Base-by-base conservation (phyloP, 2,113 vertebrate species). In the Hepsetus odoe region DNA sequence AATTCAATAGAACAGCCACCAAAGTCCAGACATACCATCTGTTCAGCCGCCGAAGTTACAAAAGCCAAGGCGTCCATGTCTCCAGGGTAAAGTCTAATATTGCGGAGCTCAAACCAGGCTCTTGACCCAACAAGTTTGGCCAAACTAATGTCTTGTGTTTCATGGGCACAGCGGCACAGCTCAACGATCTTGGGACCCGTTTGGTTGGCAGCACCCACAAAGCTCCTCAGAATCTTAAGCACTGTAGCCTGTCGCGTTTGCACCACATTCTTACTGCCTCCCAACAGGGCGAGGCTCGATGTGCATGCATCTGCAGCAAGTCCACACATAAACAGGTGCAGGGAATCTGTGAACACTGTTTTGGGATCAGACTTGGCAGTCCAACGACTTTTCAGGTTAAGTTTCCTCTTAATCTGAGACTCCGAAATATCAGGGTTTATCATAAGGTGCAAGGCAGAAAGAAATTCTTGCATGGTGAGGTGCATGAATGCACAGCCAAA, bases 381-480 rank as follows among this genome's bases (percentile, higher is more conserved):
- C 96, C 96, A 98, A 62, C 90, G 93, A 13, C 93, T 95, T 87
- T 92, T 94, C 85, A 98, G 87, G 69, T 87, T 95, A 69, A 98
- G 89, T 11, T 91, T 93, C 79, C 81, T 86, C 71, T 87, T 86
- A 3, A 98, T 83, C n/a, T 74, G 76, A 0, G 69, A 8, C 30
- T 88, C 89, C 62, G 89, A 90, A 24, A 96, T 84, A 0, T 40
- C 80, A 1, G 68, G 46, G 46, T 90, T 96, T 5, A 91, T 89
- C 95, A 98, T 94, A 79, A 97, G 89, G 75, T 93, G 84, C 42
- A 98, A 86, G 0, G 96, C 95, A 18, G 93, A 94, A 9, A 96
- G 90, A 80, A 98, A 98, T 84, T 98, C 96, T 83, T 98, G 96
- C 68, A 96, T 82, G 6, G 93, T 97, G 72, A 96, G 82, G 86